phyloP scores from a whole-genome alignment of 2,888 invertebrate species.

The Limnephilus lunatus region DNA sequence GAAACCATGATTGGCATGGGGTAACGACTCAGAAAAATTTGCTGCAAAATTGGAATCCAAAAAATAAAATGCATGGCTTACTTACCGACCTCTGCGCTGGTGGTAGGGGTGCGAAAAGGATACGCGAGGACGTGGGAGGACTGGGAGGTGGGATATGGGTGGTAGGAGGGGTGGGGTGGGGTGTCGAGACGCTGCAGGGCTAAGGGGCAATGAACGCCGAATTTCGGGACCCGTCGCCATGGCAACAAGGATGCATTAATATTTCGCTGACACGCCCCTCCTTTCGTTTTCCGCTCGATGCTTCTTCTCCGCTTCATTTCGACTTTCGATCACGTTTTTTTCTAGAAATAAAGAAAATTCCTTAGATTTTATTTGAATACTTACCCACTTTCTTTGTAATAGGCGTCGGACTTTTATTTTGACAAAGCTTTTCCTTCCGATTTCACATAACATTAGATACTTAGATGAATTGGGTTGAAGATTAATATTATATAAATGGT shows the following conservation, averaged over 20 bases:
- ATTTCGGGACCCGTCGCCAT: conserved; percentile 61
- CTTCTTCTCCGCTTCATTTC: not conserved
- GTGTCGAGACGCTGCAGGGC: conserved; percentile 25
- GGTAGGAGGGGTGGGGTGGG: not conserved
- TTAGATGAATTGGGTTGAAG: not conserved
- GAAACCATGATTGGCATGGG: too few relatives aligned
- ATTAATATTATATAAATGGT: too few relatives aligned
- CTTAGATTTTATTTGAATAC: not conserved
- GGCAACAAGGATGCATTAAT: conserved; percentile 63
- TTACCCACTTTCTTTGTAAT: not conserved
- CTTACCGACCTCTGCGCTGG: not conserved
- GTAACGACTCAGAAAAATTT: too few relatives aligned
- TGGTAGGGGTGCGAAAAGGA: not conserved
- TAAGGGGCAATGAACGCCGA: conserved; percentile 63
- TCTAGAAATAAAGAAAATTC: not conserved
- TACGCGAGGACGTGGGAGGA: not conserved
- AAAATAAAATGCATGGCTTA: too few relatives aligned
- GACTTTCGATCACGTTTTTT: not conserved
- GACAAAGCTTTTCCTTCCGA: not conserved
- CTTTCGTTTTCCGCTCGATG: conserved; percentile 37
- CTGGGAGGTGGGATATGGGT: not conserved
- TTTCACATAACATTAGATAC: not conserved
- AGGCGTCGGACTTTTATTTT: not conserved
- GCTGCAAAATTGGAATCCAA: too few relatives aligned
- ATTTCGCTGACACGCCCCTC: conserved; percentile 48